phyloP scores from a whole-genome alignment of 2,888 invertebrate species.

The Hirtodrosophila trivittata region DNA sequence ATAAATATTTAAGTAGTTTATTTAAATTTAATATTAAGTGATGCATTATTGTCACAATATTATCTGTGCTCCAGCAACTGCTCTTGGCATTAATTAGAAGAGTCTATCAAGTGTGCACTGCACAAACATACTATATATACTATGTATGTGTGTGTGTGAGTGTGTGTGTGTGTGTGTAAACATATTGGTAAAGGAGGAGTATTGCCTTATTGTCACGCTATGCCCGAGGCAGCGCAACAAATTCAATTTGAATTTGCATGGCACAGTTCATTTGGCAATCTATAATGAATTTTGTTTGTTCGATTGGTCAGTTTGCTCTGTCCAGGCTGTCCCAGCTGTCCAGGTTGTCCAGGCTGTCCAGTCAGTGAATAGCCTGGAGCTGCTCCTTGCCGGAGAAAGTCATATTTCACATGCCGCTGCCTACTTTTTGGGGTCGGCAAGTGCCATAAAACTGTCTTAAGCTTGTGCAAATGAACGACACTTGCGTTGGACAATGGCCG shows the following conservation, averaged over 20 bases:
- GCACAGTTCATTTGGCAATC: slow-evolving; percentile 22
- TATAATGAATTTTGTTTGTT: slow-evolving; percentile 30
- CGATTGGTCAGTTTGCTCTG: slow-evolving; percentile 1
- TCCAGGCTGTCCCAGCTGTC: no score
- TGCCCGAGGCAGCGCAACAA: slow-evolving; percentile 23
- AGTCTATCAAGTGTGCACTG: no score
- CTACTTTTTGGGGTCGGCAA: slow-evolving; percentile 9
- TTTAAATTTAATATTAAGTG: no score
- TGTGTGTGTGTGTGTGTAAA: background rate
- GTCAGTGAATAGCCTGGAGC: no score
- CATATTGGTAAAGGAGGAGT: no score
- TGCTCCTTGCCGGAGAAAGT: background rate
- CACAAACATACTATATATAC: no score
- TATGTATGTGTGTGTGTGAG: background rate
- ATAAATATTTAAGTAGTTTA: no score
- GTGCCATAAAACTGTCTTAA: slow-evolving; percentile 52
- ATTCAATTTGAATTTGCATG: slow-evolving; percentile 20
- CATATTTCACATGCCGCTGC: slow-evolving; percentile 20
- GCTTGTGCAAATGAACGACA: slow-evolving; percentile 37
- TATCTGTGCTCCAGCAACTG: no score
- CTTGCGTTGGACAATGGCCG: slow-evolving; percentile 29
- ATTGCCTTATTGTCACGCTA: slow-evolving; percentile 15
- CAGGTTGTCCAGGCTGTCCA: no score
- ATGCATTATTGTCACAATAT: no score
- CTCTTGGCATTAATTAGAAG: no score